phyloP scores from a whole-genome alignment of 2,113 vertebrate species.

The Podilymbus podiceps region DNA sequence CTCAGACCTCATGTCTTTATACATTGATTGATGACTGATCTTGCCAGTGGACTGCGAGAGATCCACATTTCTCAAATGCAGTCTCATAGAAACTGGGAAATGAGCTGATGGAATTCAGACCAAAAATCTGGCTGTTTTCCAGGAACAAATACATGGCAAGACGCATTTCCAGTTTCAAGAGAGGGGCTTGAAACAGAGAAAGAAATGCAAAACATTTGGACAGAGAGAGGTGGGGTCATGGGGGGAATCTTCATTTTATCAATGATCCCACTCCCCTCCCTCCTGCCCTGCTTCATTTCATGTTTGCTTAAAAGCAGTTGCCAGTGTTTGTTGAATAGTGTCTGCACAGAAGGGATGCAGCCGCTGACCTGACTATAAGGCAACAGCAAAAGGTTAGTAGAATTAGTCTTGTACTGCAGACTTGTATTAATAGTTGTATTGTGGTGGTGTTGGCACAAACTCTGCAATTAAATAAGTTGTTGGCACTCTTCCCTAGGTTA shows the following conservation, averaged over 20 bases:
- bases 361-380: slow-evolving; percentile 58
- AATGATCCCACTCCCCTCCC: background rate
- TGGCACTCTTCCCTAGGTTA: slow-evolving; percentile 68
- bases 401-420: slow-evolving; percentile 70
- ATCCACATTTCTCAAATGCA: slow-evolving; percentile 31
- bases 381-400: slow-evolving; percentile 72
- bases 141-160: slow-evolving; percentile 43
- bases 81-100: slow-evolving; percentile 75
- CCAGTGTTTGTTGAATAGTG: slow-evolving; percentile 60
- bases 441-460: slow-evolving; percentile 65
- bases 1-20: background rate
- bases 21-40: background rate
- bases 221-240: background rate
- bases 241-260: slow-evolving; percentile 1
- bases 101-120: slow-evolving; percentile 73
- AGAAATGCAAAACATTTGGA: background rate
- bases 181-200: background rate
- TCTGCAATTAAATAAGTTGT: slow-evolving; percentile 69
- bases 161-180: slow-evolving; percentile 14
- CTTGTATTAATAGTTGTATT: slow-evolving; percentile 72
- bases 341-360: slow-evolving; percentile 50
- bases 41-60: background rate
- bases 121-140: slow-evolving; percentile 64
- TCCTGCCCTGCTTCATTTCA: background rate
- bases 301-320: slow-evolving; percentile 56